A percentile compares a stretch with the other conserved stretches of the same genome.
Conservation (phyloP, 2,113 vertebrate species). For the Hippotragus niger region DNA sequence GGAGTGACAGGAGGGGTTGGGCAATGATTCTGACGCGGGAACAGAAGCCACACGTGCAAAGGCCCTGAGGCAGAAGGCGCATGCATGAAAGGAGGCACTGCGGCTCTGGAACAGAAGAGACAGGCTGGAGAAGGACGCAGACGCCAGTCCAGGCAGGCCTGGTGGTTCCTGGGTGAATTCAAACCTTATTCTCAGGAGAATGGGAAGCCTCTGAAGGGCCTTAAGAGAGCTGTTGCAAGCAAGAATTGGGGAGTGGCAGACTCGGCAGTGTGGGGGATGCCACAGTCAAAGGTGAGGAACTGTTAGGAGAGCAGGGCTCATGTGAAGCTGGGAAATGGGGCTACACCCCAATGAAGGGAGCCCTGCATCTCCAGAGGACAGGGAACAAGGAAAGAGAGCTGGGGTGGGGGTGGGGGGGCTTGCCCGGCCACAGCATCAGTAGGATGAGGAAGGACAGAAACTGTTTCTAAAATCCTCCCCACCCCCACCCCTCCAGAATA, state of each 20-base stretch:
- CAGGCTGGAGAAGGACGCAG: background rate
- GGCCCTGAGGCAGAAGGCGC: background rate
- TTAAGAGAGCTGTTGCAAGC: background rate
- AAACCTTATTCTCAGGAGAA: background rate
- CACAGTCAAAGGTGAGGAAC: background rate
- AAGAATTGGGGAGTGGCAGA: background rate
- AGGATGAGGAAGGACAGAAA: background rate
- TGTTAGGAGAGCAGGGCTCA: background rate
- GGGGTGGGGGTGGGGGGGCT: no score
- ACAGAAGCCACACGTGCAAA: background rate
- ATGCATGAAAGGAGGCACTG: accelerated
- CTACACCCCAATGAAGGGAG: background rate
- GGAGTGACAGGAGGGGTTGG: background rate
- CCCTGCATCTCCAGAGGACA: background rate
- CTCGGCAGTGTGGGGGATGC: background rate
- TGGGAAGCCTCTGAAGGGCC: background rate
- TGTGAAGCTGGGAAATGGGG: background rate
- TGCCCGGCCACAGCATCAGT: background rate
- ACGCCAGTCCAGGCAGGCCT: background rate
- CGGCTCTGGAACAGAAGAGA: background rate
- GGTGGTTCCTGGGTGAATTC: background rate
- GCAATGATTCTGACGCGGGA: background rate
- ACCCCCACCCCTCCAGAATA: background rate
- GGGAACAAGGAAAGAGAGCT: background rate
- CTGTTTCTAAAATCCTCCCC: background rate